These are phyloP conservation scores for Artemia sp. DNA, from an alignment of 2,888 invertebrate species.

Conservation along the genomic window DNA sequence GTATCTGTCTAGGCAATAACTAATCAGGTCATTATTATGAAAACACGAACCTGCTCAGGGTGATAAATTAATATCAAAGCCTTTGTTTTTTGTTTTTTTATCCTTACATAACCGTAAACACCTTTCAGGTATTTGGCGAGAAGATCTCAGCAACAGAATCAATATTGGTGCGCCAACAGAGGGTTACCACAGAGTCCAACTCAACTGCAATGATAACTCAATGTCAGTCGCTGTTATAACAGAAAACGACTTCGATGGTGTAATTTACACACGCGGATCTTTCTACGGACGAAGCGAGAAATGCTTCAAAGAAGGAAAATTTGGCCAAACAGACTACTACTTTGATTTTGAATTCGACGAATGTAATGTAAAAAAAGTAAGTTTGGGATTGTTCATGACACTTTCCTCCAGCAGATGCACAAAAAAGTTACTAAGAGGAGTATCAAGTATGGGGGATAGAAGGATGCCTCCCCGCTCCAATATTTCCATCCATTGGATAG, in stretches of 20 bases:
- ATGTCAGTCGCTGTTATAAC: slow-evolving; percentile 40
- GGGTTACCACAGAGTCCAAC: slow-evolving; percentile 40
- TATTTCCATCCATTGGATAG: too few relatives aligned
- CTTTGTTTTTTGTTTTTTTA: too few relatives aligned
- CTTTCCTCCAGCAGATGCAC: too few relatives aligned
- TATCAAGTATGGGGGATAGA: too few relatives aligned
- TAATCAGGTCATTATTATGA: too few relatives aligned
- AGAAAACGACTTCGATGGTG: slow-evolving; percentile 42
- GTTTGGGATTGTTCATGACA: neutral
- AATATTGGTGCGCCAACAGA: slow-evolving; percentile 40
- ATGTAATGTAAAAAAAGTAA: slow-evolving; percentile 39
- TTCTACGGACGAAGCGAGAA: slow-evolving; percentile 41
- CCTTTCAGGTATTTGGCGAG: slow-evolving; percentile 33
- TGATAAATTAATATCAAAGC: too few relatives aligned
- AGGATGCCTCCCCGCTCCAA: too few relatives aligned
- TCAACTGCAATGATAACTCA: slow-evolving; percentile 41
- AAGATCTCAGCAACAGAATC: slow-evolving; percentile 40
- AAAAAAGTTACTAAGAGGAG: too few relatives aligned
- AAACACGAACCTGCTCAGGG: too few relatives aligned
- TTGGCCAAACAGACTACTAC: slow-evolving; percentile 34
- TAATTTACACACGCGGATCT: slow-evolving; percentile 43
- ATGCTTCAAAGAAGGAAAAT: slow-evolving; percentile 40
- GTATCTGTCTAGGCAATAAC: too few relatives aligned
- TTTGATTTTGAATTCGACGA: slow-evolving; percentile 41
- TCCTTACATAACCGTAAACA: neutral